Conservation (phyloP, 2,888 invertebrate species). For the Xiphydria camelus region DNA sequence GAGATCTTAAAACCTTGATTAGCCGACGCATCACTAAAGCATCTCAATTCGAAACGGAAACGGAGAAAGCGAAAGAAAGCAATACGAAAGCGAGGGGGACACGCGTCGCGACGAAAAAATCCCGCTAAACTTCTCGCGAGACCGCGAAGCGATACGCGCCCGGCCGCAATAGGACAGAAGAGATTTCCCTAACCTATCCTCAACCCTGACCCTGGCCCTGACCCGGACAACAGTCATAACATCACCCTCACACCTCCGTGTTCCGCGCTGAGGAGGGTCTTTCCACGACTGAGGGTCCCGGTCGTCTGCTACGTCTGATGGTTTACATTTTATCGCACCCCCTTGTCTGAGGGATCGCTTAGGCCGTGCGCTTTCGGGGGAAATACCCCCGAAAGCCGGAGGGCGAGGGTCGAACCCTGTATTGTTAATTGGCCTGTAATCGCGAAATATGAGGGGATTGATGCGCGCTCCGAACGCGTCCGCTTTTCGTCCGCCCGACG, state of each 20-base stretch:
- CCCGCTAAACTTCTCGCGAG: too few species aligned
- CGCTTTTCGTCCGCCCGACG: background rate
- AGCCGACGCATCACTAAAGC: too few species aligned
- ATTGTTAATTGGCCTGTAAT: constrained; percentile 35
- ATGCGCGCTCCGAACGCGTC: constrained; percentile 14
- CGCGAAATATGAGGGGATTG: constrained; percentile 24
- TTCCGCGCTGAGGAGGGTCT: constrained; percentile 39
- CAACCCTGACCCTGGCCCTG: constrained; percentile 38
- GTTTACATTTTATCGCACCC: constrained; percentile 47
- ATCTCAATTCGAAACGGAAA: too few species aligned
- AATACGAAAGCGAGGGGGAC: too few species aligned
- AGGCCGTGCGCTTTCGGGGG: constrained; percentile 15
- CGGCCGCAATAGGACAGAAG: background rate
- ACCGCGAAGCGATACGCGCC: too few species aligned
- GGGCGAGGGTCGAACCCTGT: constrained; percentile 30
- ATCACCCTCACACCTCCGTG: constrained; percentile 44
- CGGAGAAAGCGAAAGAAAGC: too few species aligned
- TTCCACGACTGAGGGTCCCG: constrained; percentile 43
- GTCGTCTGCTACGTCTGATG: constrained; percentile 31
- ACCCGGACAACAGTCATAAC: constrained; percentile 48
- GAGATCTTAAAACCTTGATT: too few species aligned
- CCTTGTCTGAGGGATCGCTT: constrained; percentile 30
- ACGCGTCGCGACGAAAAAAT: too few species aligned
- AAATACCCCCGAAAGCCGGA: constrained; percentile 27
- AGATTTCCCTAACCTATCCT: constrained; percentile 40